A percentile compares a stretch with the other conserved stretches of the same genome.
phyloP scores from a whole-genome alignment of 92 coral and sea anemone species.

The Heliopora coerulea region DNA sequence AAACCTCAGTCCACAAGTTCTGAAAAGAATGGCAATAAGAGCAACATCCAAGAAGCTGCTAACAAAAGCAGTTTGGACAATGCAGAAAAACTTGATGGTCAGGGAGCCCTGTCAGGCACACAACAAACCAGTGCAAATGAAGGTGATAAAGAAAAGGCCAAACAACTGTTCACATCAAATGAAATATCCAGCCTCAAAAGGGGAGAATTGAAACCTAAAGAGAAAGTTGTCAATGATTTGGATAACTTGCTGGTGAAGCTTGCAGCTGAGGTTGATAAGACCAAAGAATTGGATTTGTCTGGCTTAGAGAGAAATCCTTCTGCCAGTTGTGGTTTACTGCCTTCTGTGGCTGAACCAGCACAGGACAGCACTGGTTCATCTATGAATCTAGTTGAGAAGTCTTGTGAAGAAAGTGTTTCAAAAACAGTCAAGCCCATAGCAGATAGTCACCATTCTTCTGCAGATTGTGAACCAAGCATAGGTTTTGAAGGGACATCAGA shows the following conservation, averaged over 20 bases:
- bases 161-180: not conserved
- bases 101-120: not conserved
- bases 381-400: too few species aligned
- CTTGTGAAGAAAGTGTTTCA: too few species aligned
- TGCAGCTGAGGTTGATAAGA: conserved; percentile 27
- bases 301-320: not conserved
- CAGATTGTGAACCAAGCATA: too few species aligned
- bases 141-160: not conserved
- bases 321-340: not conserved
- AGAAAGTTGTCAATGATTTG: conserved; percentile 29
- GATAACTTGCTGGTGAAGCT: conserved; percentile 7
- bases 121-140: not conserved
- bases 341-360: too few species aligned
- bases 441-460: too few species aligned
- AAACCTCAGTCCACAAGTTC: conserved; percentile 8
- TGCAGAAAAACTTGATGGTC: not conserved
- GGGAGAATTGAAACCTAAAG: not conserved
- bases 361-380: too few species aligned
- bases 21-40: not conserved
- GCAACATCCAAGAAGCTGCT: not conserved
- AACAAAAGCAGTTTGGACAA: not conserved
- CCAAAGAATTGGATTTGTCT: not conserved
- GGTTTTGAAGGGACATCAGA: too few species aligned
- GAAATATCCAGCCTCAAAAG: too few species aligned
- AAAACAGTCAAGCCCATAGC: too few species aligned